These are phyloP conservation scores for Ranitomeya variabilis DNA, from an alignment of 2,113 vertebrate species.

Conservation along the genomic window DNA sequence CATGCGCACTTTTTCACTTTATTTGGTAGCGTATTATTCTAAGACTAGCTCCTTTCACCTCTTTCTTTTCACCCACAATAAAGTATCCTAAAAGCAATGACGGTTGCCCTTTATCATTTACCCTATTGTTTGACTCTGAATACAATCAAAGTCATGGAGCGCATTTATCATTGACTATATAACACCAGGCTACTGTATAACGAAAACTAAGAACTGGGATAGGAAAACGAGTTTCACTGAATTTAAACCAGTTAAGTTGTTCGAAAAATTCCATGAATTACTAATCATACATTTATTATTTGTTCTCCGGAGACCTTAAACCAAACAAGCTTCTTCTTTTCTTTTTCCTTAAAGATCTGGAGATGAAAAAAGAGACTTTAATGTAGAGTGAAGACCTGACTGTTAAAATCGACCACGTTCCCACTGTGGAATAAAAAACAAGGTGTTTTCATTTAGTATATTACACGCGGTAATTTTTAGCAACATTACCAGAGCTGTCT, in stretches of 20 bases:
- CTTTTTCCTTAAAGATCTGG: too few relatives aligned
- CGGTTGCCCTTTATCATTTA: neutral
- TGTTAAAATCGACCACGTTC: neutral
- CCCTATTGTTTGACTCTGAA: neutral
- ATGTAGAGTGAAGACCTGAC: neutral
- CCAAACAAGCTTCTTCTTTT: neutral
- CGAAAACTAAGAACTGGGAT: neutral
- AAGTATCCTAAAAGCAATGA: neutral
- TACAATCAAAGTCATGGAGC: neutral
- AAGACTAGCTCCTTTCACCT: neutral
- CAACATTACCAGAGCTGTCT: neutral
- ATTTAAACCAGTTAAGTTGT: neutral
- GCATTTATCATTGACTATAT: neutral
- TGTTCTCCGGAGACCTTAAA: neutral
- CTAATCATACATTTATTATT: neutral
- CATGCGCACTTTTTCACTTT: too few relatives aligned
- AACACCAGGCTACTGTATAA: neutral
- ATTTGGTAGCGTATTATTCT: too few relatives aligned
- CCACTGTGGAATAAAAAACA: neutral
- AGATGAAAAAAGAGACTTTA: neutral
- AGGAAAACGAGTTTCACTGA: neutral
- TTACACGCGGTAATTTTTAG: slow-evolving; percentile 34
- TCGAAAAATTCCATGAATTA: neutral
- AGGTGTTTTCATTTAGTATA: slow-evolving; percentile 18
- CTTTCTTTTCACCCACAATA: too few relatives aligned